Evolutionary conservation across 53 echinoderm and acorn worm species (phyloP).

Genomic region (Arbacia lixula): DNA sequence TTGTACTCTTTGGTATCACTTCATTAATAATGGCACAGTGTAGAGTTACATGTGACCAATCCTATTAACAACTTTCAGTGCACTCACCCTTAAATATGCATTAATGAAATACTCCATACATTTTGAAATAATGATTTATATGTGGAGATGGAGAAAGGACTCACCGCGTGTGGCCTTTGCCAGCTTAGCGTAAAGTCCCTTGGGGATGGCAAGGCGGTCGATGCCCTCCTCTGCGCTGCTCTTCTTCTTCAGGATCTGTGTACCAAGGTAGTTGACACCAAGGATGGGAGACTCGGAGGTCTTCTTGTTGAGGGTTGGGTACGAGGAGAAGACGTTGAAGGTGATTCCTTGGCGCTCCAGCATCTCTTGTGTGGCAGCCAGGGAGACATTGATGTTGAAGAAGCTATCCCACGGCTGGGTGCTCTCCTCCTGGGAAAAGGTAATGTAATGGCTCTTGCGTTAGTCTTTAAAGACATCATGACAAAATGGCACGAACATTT

Average conservation of each 20-base stretch:
- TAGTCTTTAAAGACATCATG: too few relatives aligned
- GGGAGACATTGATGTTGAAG: slow-evolving; percentile 47
- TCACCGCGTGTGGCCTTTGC: slow-evolving; percentile 89
- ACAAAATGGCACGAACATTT: too few relatives aligned
- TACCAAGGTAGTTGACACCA: slow-evolving; percentile 77
- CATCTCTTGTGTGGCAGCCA: slow-evolving; percentile 43
- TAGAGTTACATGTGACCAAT: too few relatives aligned
- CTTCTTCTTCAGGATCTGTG: slow-evolving; percentile 76
- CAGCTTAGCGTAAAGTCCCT: slow-evolving; percentile 88
- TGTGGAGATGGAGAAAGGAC: too few relatives aligned
- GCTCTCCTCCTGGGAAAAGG: slow-evolving; percentile 35
- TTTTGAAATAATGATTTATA: too few relatives aligned
- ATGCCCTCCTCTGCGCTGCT: slow-evolving; percentile 61
- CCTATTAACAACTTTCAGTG: too few relatives aligned
- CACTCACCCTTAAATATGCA: too few relatives aligned
- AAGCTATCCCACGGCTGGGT: background rate
- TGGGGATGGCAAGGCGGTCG: slow-evolving; percentile 62
- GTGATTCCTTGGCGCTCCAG: slow-evolving; percentile 72
- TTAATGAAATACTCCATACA: too few relatives aligned
- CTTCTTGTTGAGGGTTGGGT: slow-evolving; percentile 72
- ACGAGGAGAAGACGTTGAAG: slow-evolving; percentile 88
- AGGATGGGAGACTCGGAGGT: slow-evolving; percentile 69
- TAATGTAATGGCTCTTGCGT: background rate
- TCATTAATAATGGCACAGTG: background rate
- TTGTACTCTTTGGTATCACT: too few relatives aligned